Conservation (phyloP, 2,113 vertebrate genomes). For the Bothrops jararaca region DNA sequence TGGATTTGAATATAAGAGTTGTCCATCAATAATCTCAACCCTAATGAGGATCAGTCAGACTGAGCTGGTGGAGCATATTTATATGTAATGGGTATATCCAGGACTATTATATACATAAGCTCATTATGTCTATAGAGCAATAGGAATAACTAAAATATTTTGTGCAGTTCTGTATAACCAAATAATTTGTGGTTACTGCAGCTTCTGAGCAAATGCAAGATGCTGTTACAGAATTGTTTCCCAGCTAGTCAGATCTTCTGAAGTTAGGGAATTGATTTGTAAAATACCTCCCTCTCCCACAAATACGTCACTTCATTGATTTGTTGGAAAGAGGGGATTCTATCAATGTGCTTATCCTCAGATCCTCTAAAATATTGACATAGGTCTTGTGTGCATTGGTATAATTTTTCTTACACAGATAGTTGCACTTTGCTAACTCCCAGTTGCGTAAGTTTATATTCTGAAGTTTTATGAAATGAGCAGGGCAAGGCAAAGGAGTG, state of each 20-base stretch:
- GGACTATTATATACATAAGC: not conserved
- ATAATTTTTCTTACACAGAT: not conserved
- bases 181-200: not conserved
- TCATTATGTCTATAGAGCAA: not conserved
- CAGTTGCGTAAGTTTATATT: not conserved
- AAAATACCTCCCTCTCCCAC: not conserved
- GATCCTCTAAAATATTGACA: not conserved
- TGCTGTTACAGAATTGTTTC: not conserved
- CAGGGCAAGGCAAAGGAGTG: not conserved
- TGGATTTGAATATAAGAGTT: not conserved
- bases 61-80: not conserved
- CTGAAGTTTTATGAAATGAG: not conserved
- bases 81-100: not conserved
- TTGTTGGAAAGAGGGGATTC: not conserved
- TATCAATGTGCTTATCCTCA: not conserved
- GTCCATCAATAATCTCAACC: not conserved
- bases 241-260: not conserved
- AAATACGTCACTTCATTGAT: not conserved
- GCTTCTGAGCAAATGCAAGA: not conserved
- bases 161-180: not conserved
- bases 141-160: not conserved
- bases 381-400: not conserved
- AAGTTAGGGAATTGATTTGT: not conserved
- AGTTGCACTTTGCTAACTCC: not conserved
- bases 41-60: not conserved